Percentiles rank a stretch among this genome's conserved stretches.
Conservation (phyloP, 2,888 invertebrate species). For the Plagodis pulveraria region DNA sequence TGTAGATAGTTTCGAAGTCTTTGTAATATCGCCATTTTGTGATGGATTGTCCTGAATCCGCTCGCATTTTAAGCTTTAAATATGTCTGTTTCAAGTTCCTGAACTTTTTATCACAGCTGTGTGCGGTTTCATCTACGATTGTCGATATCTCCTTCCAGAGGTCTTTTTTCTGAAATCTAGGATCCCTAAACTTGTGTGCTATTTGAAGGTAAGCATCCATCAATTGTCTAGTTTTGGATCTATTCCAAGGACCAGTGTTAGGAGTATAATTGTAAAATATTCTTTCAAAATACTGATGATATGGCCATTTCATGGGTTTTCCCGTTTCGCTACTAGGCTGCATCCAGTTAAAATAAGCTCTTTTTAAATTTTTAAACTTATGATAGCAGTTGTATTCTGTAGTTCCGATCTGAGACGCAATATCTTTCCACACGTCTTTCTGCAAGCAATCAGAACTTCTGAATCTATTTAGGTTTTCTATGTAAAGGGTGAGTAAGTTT, state of each 20-base stretch:
- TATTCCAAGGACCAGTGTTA: slow-evolving; percentile 62
- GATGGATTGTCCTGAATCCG: slow-evolving; percentile 53
- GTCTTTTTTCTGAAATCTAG: slow-evolving; percentile 72
- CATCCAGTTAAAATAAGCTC: slow-evolving; percentile 70
- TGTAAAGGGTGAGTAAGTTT: slow-evolving; percentile 64
- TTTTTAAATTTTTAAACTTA: slow-evolving; percentile 75
- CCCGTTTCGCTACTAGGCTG: slow-evolving; percentile 63
- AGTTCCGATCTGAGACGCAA: slow-evolving; percentile 63
- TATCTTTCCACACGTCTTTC: slow-evolving; percentile 77
- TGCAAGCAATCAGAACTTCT: slow-evolving; percentile 61
- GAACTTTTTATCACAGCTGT: slow-evolving; percentile 73
- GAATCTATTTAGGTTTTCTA: slow-evolving; percentile 68
- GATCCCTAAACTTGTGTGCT: slow-evolving; percentile 69
- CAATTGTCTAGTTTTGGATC: slow-evolving; percentile 61
- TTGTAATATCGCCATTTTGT: slow-evolving; percentile 75
- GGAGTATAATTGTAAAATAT: slow-evolving; percentile 73
- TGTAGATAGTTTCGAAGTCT: slow-evolving; percentile 70
- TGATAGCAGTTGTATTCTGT: slow-evolving; percentile 76
- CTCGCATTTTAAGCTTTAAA: slow-evolving; percentile 63
- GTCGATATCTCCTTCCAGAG: slow-evolving; percentile 70
- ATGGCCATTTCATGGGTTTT: slow-evolving; percentile 71
- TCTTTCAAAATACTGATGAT: slow-evolving; percentile 71
- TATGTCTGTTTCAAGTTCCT: slow-evolving; percentile 77
- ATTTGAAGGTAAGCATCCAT: slow-evolving; percentile 67
- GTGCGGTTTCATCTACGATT: slow-evolving; percentile 60